Base-by-base conservation (phyloP, 92 coral and sea anemone species). In the Blastomussa wellsi region DNA sequence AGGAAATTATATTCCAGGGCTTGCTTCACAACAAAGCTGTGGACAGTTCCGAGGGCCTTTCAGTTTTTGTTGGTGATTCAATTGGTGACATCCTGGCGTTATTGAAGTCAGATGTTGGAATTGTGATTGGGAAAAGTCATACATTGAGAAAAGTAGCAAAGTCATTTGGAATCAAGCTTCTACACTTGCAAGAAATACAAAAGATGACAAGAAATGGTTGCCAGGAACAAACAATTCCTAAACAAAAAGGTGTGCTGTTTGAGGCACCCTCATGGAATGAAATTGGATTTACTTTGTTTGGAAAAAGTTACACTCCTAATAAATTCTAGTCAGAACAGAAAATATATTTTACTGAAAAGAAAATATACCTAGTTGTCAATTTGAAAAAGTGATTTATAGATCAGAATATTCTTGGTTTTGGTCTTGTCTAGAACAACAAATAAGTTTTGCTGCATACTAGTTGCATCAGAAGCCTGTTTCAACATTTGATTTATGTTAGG, bases 31-130 rank as follows among this genome's bases (percentile, higher is more conserved):
- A 80, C 53, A 51, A 48, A 29, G 55, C 85, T 26, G 57, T 26
- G n/a, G 53, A 16, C 37, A 36, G 81, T 32, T 88, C 88, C 52
- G 84, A 55, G 35, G 99, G 98, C 7, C 79, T 91, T 26, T 82
- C 99, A 3, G 88, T 97, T 26, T 97, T 81, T 71, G 92, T 97
- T 55, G 99, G 99, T 2, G 99, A 97, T 81, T 90, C 98, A 10
- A 86, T 95, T 33, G 94, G 92, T 13, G 99, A 97, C 75, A 72
- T 97, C 44, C 94, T 97, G 15, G 93, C 99, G 37, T 79, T 97
- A 13, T 74, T 97, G 44, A 80, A 84, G 32, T 95, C 97, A 47
- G 95, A 97, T 33, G 67, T 97, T 42, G 99, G 99, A 11, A 88
- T 97, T 72, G 92, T 97, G 79, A 86, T 97, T 81, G 99, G 99